These are phyloP conservation scores for Dendroctonus ponderosae DNA, from an alignment of 1,140 invertebrate genomes.

Conservation along the genomic window DNA sequence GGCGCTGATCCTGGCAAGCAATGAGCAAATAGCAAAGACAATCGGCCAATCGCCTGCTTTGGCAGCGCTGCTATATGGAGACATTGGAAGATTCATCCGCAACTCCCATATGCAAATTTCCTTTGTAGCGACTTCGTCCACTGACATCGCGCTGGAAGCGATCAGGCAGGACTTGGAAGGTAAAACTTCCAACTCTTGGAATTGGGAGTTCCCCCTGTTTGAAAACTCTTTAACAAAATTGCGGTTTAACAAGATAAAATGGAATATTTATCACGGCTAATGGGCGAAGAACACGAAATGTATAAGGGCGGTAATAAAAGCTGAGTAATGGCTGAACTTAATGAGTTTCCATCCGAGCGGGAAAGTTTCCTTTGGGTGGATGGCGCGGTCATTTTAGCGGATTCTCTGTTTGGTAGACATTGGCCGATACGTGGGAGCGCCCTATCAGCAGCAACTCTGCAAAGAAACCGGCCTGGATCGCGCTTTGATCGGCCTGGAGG, in stretches of 20 bases:
- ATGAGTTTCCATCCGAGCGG: slow-evolving; percentile 7
- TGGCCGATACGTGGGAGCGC: slow-evolving; percentile 55
- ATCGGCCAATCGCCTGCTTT: slow-evolving; percentile 56
- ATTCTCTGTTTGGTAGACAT: no score
- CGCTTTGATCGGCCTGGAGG: slow-evolving; percentile 60
- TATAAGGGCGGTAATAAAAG: slow-evolving; percentile 21
- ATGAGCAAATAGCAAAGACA: slow-evolving; percentile 56
- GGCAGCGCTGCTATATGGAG: slow-evolving; percentile 57
- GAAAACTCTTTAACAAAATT: slow-evolving; percentile 3
- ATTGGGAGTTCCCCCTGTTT: slow-evolving; percentile 31
- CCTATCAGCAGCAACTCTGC: slow-evolving; percentile 63
- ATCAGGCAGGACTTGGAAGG: slow-evolving; percentile 63
- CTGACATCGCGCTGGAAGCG: slow-evolving; percentile 60
- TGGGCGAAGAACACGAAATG: slow-evolving; percentile 17
- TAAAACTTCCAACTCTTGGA: slow-evolving; percentile 46
- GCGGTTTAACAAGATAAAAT: slow-evolving; percentile 15
- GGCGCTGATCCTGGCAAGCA: slow-evolving; percentile 59
- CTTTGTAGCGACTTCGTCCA: slow-evolving; percentile 59
- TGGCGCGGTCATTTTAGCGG: no score
- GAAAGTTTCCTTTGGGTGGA: no score
- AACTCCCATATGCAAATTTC: slow-evolving; percentile 61
- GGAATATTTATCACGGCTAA: slow-evolving; percentile 19
- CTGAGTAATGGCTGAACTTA: slow-evolving; percentile 20
- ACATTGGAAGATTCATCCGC: slow-evolving; percentile 59
- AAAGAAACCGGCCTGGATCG: slow-evolving; percentile 66